Base-by-base conservation (phyloP, 2,113 vertebrate species). In the Speoplatyrhinus poulsoni region DNA sequence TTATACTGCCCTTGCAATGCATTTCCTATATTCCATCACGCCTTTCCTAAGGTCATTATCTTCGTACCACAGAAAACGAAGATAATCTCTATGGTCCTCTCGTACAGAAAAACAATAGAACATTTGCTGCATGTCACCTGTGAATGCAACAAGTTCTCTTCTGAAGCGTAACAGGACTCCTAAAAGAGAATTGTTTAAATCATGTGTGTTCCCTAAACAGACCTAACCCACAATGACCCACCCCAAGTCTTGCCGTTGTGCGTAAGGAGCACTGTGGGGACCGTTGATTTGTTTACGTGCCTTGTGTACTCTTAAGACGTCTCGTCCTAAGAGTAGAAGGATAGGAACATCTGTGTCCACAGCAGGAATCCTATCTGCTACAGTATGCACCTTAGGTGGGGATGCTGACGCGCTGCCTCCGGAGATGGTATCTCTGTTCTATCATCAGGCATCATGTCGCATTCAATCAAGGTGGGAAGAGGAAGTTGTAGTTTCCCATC, bases 401-500 rank as follows among this genome's bases (percentile, higher is more conserved):
- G 48, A 1, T 50, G 48, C 9, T 50, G 19, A 26, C 19, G 19
- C 19, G 19, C 19, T 26, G 19, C 19, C 19, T 26, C 19, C 19
- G 19, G 19, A 26, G 19, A 26, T 26, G 19, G 19, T 26, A 26
- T 26, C 19, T 26, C 19, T 26, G 19, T 26, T 26, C 19, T 26
- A 26, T 26, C 19, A 26, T 26, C 19, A 26, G 2, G 19, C 19
- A 26, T 26, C 19, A 26, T 54, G 17, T 76, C 64, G 15, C 73
- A 76, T 13, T 80, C 69, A 15, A 72, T 47, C 0, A 69, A 55
- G 3, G 55, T 50, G 32, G 56, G 76, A 5, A 66, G 32, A 9
- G 49, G 0, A 33, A 72, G 15, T 0, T 12, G 33, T 32, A 55
- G 4, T 2, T 10, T 49, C 3, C 61, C 57, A 48, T 79, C 66